phyloP scores from a whole-genome alignment of 2,113 vertebrate species.

The Corythornis madagascariensis region DNA sequence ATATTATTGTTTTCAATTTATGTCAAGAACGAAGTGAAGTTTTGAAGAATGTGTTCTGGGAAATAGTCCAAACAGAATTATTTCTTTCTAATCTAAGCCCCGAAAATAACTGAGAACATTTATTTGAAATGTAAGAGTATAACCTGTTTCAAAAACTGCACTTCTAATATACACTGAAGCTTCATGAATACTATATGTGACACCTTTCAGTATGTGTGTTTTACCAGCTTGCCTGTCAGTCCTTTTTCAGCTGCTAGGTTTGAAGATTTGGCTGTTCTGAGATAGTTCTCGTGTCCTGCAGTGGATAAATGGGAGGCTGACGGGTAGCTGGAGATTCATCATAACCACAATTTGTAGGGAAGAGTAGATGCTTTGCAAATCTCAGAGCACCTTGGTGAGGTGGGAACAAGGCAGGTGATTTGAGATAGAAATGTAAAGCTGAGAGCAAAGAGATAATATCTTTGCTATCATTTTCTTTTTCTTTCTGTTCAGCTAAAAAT shows the following conservation, averaged over 20 bases:
- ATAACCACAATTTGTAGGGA: background rate
- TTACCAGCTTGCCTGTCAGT: background rate
- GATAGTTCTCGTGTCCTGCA: background rate
- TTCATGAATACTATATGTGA: background rate
- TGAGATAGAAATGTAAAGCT: background rate
- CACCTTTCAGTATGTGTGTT: background rate
- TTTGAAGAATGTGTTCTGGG: conserved; percentile 52
- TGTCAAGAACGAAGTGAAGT: conserved; percentile 48
- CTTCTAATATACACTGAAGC: background rate
- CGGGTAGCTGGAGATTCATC: background rate
- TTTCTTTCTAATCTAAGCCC: conserved; percentile 40
- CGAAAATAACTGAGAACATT: conserved; percentile 40
- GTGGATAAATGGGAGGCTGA: background rate
- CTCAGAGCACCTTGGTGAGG: background rate
- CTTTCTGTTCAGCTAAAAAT: background rate
- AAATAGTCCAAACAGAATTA: conserved; percentile 51
- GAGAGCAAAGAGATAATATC: background rate
- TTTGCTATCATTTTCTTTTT: background rate
- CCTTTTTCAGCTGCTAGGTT: background rate
- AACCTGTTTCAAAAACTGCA: background rate
- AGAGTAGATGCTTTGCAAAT: background rate
- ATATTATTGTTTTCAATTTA: conserved; percentile 68
- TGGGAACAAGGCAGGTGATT: background rate
- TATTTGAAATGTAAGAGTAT: conserved; percentile 23
- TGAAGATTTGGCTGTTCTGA: background rate